phyloP scores from a whole-genome alignment of 1,140 invertebrate species.

The Chrysoperla carnea region DNA sequence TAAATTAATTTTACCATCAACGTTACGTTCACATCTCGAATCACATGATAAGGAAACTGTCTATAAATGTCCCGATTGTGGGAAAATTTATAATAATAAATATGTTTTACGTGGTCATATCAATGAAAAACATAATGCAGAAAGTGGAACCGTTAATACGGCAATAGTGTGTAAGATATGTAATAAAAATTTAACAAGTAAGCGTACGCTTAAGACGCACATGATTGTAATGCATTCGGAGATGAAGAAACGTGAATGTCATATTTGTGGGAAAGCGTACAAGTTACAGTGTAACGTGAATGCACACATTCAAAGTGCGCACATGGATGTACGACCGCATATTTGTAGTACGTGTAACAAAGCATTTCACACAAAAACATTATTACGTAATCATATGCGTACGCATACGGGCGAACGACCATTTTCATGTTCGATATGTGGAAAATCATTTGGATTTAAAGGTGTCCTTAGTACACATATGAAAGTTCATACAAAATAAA shows the following conservation, averaged over 20 bases:
- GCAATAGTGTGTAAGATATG: too few species aligned
- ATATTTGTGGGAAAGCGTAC: not conserved
- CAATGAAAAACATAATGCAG: too few species aligned
- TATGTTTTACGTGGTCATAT: too few species aligned
- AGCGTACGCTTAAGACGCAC: too few species aligned
- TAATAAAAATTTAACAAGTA: not conserved
- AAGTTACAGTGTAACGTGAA: not conserved
- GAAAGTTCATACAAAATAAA: not conserved
- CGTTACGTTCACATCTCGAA: too few species aligned
- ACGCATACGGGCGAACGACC: conserved; percentile 6
- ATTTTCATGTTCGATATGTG: conserved; percentile 3
- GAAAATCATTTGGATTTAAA: conserved; percentile 3
- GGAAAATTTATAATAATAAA: too few species aligned
- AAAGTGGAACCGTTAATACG: too few species aligned
- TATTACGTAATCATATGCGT: conserved; percentile 4
- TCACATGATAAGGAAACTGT: too few species aligned
- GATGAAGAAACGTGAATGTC: not conserved
- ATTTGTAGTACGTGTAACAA: conserved; percentile 3
- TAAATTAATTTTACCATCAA: not conserved
- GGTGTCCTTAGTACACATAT: conserved; percentile 5
- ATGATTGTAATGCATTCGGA: too few species aligned
- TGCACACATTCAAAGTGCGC: conserved; percentile 1
- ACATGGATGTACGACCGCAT: conserved; percentile 2
- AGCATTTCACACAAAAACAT: conserved; percentile 2
- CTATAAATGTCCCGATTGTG: too few species aligned